Conservation (phyloP, 1,140 invertebrate species). For the Oryzaephilus surinamensis region DNA sequence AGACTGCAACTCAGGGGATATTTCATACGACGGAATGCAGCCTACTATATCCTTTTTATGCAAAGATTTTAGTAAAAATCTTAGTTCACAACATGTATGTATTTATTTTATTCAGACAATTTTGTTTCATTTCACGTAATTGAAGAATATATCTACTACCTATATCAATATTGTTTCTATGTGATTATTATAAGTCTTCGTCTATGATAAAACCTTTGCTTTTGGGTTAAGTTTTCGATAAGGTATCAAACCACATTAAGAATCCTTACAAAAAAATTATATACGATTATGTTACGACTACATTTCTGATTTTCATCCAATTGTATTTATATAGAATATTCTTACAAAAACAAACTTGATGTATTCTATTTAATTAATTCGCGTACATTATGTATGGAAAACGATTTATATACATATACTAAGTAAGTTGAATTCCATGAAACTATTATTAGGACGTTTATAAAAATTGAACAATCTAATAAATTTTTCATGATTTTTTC, state of each 20-base stretch:
- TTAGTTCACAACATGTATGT: slow-evolving; percentile 23
- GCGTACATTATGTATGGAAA: no score
- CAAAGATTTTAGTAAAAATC: slow-evolving; percentile 29
- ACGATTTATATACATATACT: no score
- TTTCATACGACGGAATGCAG: slow-evolving; percentile 79
- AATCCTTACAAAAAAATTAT: no score
- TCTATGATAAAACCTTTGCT: slow-evolving; percentile 19
- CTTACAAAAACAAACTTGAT: no score
- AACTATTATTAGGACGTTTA: no score
- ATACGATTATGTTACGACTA: no score
- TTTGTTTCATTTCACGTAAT: slow-evolving; percentile 9
- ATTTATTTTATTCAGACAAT: slow-evolving; percentile 3
- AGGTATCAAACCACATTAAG: slow-evolving; percentile 20
- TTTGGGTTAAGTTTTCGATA: slow-evolving; percentile 23
- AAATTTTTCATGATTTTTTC: no score
- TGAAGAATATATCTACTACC: neutral
- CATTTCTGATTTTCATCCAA: no score
- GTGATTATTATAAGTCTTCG: slow-evolving; percentile 20
- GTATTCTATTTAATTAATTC: no score
- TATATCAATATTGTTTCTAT: neutral
- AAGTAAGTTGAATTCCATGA: no score
- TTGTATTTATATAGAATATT: no score
- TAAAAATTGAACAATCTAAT: no score
- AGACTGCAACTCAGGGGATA: slow-evolving; percentile 79
- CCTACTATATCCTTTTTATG: slow-evolving; percentile 89